A percentile compares a stretch with the other conserved stretches of the same genome.
Evolutionary conservation across 2,888 invertebrate species (phyloP).

Genomic region (Cantharis lateralis): DNA sequence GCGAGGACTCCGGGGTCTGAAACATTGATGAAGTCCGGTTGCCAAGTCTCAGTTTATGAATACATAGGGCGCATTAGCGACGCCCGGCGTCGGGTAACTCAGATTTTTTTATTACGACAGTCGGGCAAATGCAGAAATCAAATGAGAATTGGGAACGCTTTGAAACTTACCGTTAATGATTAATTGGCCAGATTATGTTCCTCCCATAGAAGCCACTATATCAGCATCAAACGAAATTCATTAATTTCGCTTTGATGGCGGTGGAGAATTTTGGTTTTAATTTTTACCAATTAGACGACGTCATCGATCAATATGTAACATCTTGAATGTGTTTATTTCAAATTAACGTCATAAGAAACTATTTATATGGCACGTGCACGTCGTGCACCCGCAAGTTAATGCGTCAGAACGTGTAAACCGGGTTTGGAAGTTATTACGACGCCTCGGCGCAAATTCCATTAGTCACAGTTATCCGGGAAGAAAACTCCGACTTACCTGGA

Average conservation of each 20-base stretch:
- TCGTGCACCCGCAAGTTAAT: no score
- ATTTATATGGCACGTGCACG: background rate
- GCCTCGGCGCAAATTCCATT: no score
- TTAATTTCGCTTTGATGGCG: background rate
- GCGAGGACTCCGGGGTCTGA: conserved; percentile 1
- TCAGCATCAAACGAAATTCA: background rate
- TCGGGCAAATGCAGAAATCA: background rate
- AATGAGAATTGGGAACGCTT: background rate
- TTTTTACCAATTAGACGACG: background rate
- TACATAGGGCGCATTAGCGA: conserved; percentile 23
- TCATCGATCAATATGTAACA: background rate
- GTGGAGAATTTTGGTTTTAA: background rate
- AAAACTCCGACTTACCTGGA: background rate
- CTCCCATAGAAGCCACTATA: background rate
- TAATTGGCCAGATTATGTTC: background rate
- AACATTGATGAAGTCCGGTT: conserved; percentile 29
- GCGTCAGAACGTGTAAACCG: no score
- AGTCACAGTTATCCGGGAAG: background rate
- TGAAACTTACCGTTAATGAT: background rate
- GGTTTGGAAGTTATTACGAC: no score
- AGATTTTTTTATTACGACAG: conserved; percentile 12
- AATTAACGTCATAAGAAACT: background rate
- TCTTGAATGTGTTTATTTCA: background rate
- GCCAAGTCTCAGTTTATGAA: conserved; percentile 27
- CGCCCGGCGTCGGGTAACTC: conserved; percentile 2